A percentile compares a stretch with the other conserved stretches of the same genome.
Evolutionary conservation across 2,797 vertebrate species (phyloP).

Genomic region (Lacerta agilis): DNA sequence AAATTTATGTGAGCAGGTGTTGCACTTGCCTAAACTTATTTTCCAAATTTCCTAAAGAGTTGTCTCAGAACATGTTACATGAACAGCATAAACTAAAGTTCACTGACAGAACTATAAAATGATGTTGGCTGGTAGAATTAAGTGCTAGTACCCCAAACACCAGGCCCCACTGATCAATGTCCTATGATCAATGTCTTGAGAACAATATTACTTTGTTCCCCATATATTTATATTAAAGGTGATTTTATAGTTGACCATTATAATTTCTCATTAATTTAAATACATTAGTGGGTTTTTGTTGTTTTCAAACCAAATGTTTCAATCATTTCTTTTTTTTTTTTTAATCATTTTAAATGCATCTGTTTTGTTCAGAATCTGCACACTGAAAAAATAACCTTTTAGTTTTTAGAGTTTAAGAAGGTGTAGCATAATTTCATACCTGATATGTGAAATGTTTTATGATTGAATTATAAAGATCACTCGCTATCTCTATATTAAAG

Average conservation of each 20-base stretch:
- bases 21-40: neutral
- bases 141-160: neutral
- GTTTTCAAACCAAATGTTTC: neutral
- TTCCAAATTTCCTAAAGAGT: neutral
- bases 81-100: neutral
- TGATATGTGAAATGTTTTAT: fast-evolving
- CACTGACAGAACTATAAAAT: neutral
- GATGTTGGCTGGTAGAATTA: neutral
- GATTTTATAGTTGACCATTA: neutral
- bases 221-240: neutral
- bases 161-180: neutral
- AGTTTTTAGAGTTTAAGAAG: neutral
- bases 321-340: neutral
- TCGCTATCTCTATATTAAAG: constrained; percentile 36
- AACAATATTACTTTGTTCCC: neutral
- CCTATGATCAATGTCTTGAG: no score
- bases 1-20: neutral
- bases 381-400: neutral
- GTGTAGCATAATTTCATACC: neutral
- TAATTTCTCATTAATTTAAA: neutral
- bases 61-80: neutral
- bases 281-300: neutral
- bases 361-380: neutral
- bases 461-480: neutral
- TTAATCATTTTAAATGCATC: neutral